Conservation (phyloP, 2,797 vertebrate species). For the Ptychobarbus kaznakovi region DNA sequence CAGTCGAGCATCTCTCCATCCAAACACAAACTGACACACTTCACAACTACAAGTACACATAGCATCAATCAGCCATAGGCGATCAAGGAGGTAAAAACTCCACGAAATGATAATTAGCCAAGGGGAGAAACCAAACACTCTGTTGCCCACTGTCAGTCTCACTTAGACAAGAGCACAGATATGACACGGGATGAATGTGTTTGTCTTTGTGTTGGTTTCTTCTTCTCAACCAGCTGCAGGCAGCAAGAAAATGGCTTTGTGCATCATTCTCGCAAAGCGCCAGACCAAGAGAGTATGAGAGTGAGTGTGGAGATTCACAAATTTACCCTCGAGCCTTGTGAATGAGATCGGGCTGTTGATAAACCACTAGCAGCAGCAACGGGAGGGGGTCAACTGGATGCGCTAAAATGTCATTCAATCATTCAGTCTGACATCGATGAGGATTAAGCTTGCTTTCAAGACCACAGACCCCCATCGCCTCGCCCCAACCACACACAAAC, state of each 20-base stretch:
- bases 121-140: slow-evolving; percentile 49
- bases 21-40: slow-evolving; percentile 10
- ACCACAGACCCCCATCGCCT: slow-evolving; percentile 20
- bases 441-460: slow-evolving; percentile 57
- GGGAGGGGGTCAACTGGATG: slow-evolving; percentile 25
- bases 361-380: slow-evolving; percentile 26
- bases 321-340: slow-evolving; percentile 47
- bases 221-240: slow-evolving; percentile 44
- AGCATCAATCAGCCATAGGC: slow-evolving; percentile 5
- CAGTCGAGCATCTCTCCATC: neutral
- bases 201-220: slow-evolving; percentile 17
- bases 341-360: slow-evolving; percentile 48
- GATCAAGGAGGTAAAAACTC: slow-evolving; percentile 38
- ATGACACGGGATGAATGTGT: slow-evolving; percentile 27
- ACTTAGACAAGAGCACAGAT: slow-evolving; percentile 47
- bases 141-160: slow-evolving; percentile 53
- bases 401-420: slow-evolving; percentile 49
- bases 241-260: slow-evolving; percentile 19
- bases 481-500: slow-evolving; percentile 16
- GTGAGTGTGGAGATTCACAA: slow-evolving; percentile 22
- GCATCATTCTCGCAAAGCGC: slow-evolving; percentile 12
- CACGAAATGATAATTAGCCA: slow-evolving; percentile 41
- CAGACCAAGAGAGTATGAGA: slow-evolving; percentile 20
- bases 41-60: neutral
- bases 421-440: slow-evolving; percentile 53